Base-by-base conservation (phyloP, 2,797 vertebrate species). In the Gallirallus australis region DNA sequence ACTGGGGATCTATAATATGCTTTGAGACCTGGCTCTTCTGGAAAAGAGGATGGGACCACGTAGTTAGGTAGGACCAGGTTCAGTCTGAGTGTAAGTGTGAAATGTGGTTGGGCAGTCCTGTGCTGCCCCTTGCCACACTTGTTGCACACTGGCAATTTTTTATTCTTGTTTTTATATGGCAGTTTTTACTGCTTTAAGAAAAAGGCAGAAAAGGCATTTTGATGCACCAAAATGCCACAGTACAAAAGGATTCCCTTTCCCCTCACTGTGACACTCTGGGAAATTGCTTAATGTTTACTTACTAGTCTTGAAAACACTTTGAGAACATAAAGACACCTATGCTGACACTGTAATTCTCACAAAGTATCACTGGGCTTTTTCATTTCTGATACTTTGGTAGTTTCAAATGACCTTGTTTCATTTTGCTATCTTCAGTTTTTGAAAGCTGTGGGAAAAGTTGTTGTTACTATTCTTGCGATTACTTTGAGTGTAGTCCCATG, bases 371-470 rank as follows among this genome's bases (percentile, higher is more conserved):
- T 25, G 89, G 66, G 37, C 64, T 80, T 25, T 28, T 82, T 93
- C 1, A 30, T 84, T 79, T 69, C 53, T 86, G 28, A 92, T 89
- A 39, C 72, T 85, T 50, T 37, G 19, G 12, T 80, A 30, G 37
- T 94, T 95, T 94, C 54, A 66, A 18, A 37, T 68, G 78, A 83
- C 63, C 33, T 85, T 69, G 30, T 83, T 82, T 95, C 45, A 77
- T 92, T 66, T 78, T 86, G 31, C 50, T 95, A 12, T 85, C 79
- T 96, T 92, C 78, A 94, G 69, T 30, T 78, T 45, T 86, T 12
- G 19, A 89, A 92, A 85, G 57, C 68, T 31, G 15, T 3, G 54
- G 35, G 57, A 89, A 69, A 82, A 85, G 25, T 6, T 88, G 63
- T 68, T 88, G 35, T 77, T 60, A 39, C 19, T 24, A 9, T 65